Base-by-base conservation (phyloP, 2,797 vertebrate genomes). In the Chiroxiphia lanceolata region DNA sequence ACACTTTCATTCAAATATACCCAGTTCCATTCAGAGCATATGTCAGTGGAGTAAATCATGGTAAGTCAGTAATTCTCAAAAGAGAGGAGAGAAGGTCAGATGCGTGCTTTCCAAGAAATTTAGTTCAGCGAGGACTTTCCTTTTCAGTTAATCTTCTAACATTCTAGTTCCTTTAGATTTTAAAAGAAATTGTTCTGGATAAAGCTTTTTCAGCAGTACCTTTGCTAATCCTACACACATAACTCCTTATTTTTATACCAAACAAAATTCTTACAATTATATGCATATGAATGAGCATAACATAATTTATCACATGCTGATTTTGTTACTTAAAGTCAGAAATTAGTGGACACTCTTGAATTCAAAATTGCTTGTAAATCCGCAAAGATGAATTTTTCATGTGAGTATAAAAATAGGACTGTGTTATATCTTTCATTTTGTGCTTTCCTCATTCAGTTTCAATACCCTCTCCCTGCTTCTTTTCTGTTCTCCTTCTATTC, bases 1-100 rank as follows among this genome's bases (percentile, higher is more conserved):
- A 97, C 95, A 97, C 87, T 98, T 97, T 97, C 16, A 61, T 97
- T 98, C 87, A 97, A 97, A 97, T 96, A 97, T 91, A 97, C 82
- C 90, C 94, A 96, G 92, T 95, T 93, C 83, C 82, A 93, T 96
- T 97, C 95, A 72, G 74, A 95, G 93, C 78, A 91, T 97, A 86
- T 96, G 96, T 97, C 96, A 98, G 40, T 87, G 89, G 89, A 95
- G 94, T 97, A 98, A 98, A 97, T 97, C 97, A 97, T 95, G 31
- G 68, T 94, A 97, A 97, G 96, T 93, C 95, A 95, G 95, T 97
- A 95, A 89, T 92, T 97, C 93, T 95, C 81, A 83, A 80, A 13
- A 90, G 81, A 92, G 78, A 82, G 11, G 14, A 96, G 50, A 61
- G 75, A 83, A 92, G 83, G 83, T 89, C 82, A 96, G 74, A 85